Evolutionary conservation across 2,113 vertebrate species (phyloP), one percentile per base, ranked within the genome.

Genomic region (Ia io): DNA sequence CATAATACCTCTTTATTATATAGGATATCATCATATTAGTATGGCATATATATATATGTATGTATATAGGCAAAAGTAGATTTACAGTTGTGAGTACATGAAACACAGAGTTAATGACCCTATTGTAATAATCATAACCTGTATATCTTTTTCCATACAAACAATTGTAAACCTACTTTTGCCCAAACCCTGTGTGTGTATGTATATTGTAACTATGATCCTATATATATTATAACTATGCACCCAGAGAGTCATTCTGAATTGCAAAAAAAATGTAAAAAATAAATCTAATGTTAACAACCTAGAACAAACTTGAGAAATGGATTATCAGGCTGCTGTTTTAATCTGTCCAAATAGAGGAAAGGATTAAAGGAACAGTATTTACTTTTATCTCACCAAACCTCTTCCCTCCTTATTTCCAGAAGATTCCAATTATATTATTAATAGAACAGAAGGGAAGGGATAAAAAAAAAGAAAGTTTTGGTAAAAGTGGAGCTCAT

Each of bases 221-320:
- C 23, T 61, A 61, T 61, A 61, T 61, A 61, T 37, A 37, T 37
- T 37, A 37, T 40, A 69, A 56, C 12, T 47, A 49, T 67, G 40
- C 1, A 63, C 12, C 5, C 30, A 59, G 25, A 65, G 17, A 84
- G 9, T 22, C 42, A 51, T 25, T 61, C n/a, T 73, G 22, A 77
- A 12, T 14, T 61, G 47, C 35, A 88, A 53, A 88, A 91, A 91
- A 91, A 90, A 82, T 35, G 85, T 61, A 28, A 91, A 91, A 92
- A 91, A 88, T 53, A 85, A 94, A 88, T 71, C 12, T 53, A 42
- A 91, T 69, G 10, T n/a, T 88, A 30, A 42, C 14, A 61, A 61
- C 28, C 80, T 86, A n/a, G 3, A 59, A 70, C 0, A 47, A 74
- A 51, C 4, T 71, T 78, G n/a, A 74, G 40, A 80, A 88, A 77